These are phyloP conservation scores for Agrochola macilenta DNA, from an alignment of 2,888 invertebrate species.

Conservation along the genomic window DNA sequence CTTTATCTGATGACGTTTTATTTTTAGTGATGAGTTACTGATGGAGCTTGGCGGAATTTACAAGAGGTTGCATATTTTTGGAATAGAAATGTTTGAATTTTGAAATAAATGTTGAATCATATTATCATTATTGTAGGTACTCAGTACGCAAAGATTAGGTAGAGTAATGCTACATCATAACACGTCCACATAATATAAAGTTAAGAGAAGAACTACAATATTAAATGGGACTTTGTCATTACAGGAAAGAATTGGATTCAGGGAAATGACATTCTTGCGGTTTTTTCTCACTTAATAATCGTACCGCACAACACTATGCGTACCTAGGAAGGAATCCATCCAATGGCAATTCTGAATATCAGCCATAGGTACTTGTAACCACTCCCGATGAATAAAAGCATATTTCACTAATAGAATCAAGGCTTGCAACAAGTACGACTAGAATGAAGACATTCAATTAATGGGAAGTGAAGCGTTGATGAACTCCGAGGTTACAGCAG, in stretches of 20 bases:
- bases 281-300: not conserved
- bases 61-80: slow-evolving; percentile 24
- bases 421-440: slow-evolving; percentile 6
- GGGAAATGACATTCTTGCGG: too few species aligned
- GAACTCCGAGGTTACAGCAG: slow-evolving; percentile 31
- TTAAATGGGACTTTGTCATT: not conserved
- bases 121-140: not conserved
- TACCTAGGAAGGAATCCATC: not conserved
- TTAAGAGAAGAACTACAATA: not conserved
- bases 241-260: not conserved
- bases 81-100: slow-evolving; percentile 39
- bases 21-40: slow-evolving; percentile 58
- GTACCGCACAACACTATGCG: not conserved
- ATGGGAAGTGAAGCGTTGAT: slow-evolving; percentile 39
- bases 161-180: not conserved
- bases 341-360: not conserved
- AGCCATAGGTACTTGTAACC: not conserved
- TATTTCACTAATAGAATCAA: slow-evolving; percentile 39
- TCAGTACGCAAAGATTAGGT: too few species aligned
- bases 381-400: slow-evolving; percentile 12
- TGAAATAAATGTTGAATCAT: slow-evolving; percentile 19
- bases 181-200: not conserved
- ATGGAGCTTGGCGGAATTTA: slow-evolving; percentile 35
- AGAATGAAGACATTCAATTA: slow-evolving; percentile 37
- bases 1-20: slow-evolving; percentile 71